These are phyloP conservation scores for Chrysolina americana DNA, from an alignment of 2,888 invertebrate genomes.

Conservation along the genomic window DNA sequence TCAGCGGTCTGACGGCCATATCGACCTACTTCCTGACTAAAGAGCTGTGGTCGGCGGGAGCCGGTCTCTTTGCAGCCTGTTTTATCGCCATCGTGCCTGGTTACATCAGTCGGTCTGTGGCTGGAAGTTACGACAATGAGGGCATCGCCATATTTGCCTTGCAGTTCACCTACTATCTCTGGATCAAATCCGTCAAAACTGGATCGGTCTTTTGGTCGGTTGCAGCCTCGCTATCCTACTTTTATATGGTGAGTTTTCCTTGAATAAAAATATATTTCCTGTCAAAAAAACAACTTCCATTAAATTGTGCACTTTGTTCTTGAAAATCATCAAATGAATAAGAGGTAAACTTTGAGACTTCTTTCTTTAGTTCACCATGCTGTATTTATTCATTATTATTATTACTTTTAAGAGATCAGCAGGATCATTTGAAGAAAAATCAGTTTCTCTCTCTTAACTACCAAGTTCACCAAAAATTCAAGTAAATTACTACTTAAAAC, in stretches of 20 bases:
- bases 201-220: slow-evolving; percentile 98
- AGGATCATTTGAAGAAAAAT: no score
- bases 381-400: no score
- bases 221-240: slow-evolving; percentile 95
- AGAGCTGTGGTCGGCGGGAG: slow-evolving; percentile 96
- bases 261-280: no score
- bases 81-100: slow-evolving; percentile 99
- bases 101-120: slow-evolving; percentile 98
- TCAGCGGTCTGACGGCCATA: slow-evolving; percentile 96
- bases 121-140: slow-evolving; percentile 99
- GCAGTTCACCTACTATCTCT: slow-evolving; percentile 97
- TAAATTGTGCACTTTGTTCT: no score
- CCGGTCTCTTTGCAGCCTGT: slow-evolving; percentile 97
- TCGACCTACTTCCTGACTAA: slow-evolving; percentile 98
- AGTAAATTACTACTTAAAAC: no score
- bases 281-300: no score
- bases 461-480: no score
- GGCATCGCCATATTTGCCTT: slow-evolving; percentile 99
- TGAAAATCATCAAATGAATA: no score
- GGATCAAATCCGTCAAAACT: slow-evolving; percentile 98
- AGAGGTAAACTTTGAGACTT: no score
- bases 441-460: no score
- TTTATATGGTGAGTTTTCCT: slow-evolving; percentile 90
- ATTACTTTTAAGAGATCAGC: no score
- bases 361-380: no score